These are phyloP conservation scores for Ips nitidus DNA, from an alignment of 1,140 invertebrate species.

Conservation along the genomic window DNA sequence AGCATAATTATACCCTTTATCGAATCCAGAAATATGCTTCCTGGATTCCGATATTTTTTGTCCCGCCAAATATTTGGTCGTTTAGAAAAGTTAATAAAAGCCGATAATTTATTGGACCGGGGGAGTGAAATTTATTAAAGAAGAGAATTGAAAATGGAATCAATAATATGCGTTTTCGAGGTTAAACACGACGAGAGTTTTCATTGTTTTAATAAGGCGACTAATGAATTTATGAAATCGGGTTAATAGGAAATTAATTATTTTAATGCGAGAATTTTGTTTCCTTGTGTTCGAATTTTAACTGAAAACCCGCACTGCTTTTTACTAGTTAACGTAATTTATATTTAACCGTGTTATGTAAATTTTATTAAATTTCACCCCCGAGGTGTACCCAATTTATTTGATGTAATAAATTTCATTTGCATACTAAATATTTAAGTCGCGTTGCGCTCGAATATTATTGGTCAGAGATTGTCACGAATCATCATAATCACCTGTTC, in stretches of 20 bases:
- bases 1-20: conserved; percentile 7
- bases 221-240: conserved; percentile 12
- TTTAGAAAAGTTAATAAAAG: conserved; percentile 23
- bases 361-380: conserved; percentile 4
- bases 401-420: conserved; percentile 4
- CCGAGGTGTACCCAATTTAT: neutral
- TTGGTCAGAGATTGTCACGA: no score
- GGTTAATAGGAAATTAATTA: conserved; percentile 20
- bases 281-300: neutral
- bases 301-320: neutral
- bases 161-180: conserved; percentile 19
- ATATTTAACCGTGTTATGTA: conserved; percentile 3
- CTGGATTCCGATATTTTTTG: neutral
- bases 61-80: conserved; percentile 10
- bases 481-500: no score
- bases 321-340: conserved; percentile 10
- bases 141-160: conserved; percentile 20
- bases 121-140: conserved; percentile 23
- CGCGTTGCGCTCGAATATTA: no score
- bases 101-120: conserved; percentile 20
- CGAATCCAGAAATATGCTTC: neutral
- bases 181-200: conserved; percentile 22
- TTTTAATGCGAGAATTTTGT: conserved; percentile 13
- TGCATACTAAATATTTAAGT: conserved; percentile 5
- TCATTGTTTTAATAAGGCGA: conserved; percentile 18